These are phyloP conservation scores for Stenodema calcarata DNA, from an alignment of 2,888 invertebrate species.

Conservation along the genomic window DNA sequence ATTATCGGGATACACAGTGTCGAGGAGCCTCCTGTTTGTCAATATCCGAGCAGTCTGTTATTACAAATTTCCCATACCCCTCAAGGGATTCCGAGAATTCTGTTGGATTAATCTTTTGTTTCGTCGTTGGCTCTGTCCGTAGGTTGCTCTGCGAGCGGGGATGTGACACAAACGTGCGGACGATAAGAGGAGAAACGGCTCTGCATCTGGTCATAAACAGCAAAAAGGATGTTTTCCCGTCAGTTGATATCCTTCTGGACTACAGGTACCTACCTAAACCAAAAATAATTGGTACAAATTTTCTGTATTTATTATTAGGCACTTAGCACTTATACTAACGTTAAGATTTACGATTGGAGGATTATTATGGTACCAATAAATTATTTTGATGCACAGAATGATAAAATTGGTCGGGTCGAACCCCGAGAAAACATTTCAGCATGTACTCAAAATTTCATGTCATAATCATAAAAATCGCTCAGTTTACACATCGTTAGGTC, in stretches of 20 bases:
- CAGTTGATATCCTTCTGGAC: slow-evolving; percentile 60
- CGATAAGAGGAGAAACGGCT: slow-evolving; percentile 61
- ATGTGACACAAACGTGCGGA: slow-evolving; percentile 61
- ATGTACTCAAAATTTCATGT: too few relatives aligned
- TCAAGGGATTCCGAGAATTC: not conserved
- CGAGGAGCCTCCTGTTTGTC: not conserved
- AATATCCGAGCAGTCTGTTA: not conserved
- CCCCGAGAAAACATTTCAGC: too few relatives aligned
- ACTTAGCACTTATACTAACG: too few relatives aligned
- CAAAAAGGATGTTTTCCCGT: slow-evolving; percentile 57
- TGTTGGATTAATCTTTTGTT: slow-evolving; percentile 47
- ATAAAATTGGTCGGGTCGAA: too few relatives aligned
- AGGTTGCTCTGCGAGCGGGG: slow-evolving; percentile 59
- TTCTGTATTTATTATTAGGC: too few relatives aligned
- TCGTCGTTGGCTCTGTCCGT: slow-evolving; percentile 5
- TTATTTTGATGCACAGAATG: too few relatives aligned
- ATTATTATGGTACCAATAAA: too few relatives aligned
- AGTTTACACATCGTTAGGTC: too few relatives aligned
- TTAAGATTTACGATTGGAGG: too few relatives aligned
- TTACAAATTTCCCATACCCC: not conserved
- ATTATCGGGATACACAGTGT: not conserved
- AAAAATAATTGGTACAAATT: not conserved
- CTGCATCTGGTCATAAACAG: slow-evolving; percentile 60
- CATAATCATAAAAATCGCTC: too few relatives aligned
- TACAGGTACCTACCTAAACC: slow-evolving; percentile 54